Evolutionary conservation across 2,113 vertebrate species (phyloP).

Genomic region (Trichomycterus rosablanca): DNA sequence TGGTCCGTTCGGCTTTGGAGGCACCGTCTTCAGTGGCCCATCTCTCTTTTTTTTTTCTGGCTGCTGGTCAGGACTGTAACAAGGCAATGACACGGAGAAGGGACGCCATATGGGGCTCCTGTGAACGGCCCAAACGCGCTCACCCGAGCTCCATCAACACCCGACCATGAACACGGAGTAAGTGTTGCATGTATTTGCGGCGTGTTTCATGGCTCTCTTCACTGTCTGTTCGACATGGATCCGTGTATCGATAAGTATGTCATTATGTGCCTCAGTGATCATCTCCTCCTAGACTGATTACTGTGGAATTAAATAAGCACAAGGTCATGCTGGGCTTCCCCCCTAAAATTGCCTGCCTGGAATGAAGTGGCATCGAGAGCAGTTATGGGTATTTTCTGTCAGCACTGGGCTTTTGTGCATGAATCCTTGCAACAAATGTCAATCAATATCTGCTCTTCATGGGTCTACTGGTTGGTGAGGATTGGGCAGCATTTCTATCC

Average conservation of each 20-base stretch:
- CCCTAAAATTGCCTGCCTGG: constrained; percentile 67
- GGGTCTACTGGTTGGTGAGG: constrained; percentile 3
- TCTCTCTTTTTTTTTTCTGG: constrained; percentile 75
- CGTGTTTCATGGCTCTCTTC: constrained; percentile 44
- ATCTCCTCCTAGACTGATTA: constrained; percentile 70
- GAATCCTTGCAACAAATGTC: constrained; percentile 65
- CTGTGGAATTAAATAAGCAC: constrained; percentile 71
- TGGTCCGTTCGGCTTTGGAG: constrained; percentile 98
- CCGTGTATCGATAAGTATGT: constrained; percentile 70
- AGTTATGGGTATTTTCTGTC: constrained; percentile 65
- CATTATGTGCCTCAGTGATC: constrained; percentile 76
- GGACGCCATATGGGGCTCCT: constrained; percentile 98
- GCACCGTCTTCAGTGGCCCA: constrained; percentile 90
- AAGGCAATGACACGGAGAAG: constrained; percentile 99
- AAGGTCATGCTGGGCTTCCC: constrained; percentile 68
- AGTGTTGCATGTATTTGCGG: constrained; percentile 25
- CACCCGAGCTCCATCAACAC: constrained; percentile 54
- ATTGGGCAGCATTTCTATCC: not conserved
- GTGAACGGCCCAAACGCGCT: constrained; percentile 74
- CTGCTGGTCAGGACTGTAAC: constrained; percentile 97
- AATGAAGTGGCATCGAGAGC: constrained; percentile 72
- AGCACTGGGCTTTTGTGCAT: constrained; percentile 51
- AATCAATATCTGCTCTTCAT: constrained; percentile 61
- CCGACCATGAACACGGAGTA: constrained; percentile 39
- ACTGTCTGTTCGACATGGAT: constrained; percentile 60